These are phyloP conservation scores for Cerastoderma edule DNA, from an alignment of 2,888 invertebrate genomes.

Conservation along the genomic window DNA sequence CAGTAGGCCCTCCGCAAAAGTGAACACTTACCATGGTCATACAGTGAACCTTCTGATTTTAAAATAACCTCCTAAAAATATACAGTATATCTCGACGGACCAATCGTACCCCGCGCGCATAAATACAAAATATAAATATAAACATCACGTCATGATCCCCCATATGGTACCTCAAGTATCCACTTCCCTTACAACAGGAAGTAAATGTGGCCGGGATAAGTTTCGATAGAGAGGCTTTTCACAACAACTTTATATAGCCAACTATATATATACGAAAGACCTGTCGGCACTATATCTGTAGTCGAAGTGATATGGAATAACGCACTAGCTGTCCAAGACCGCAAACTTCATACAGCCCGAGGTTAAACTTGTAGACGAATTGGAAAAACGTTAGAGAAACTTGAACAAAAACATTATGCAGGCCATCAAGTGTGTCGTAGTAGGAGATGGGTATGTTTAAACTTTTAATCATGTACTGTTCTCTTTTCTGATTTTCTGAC, in stretches of 20 bases:
- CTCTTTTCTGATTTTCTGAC: background rate
- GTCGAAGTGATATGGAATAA: background rate
- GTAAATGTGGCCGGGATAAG: slow-evolving; percentile 8
- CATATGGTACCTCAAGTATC: slow-evolving; percentile 5
- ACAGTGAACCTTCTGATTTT: background rate
- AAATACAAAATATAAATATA: background rate
- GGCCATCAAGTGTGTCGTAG: slow-evolving; percentile 56
- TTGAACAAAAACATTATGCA: too few species aligned
- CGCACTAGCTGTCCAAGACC: background rate
- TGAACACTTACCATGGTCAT: too few species aligned
- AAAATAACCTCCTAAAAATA: background rate
- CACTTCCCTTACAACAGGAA: slow-evolving; percentile 27
- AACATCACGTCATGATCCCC: background rate
- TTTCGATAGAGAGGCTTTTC: background rate
- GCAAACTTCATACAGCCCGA: background rate
- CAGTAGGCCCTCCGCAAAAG: too few species aligned
- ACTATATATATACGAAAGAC: too few species aligned
- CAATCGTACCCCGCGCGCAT: too few species aligned
- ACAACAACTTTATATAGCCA: background rate
- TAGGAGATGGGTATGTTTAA: slow-evolving; percentile 51
- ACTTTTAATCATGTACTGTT: background rate
- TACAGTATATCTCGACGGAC: background rate
- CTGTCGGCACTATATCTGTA: background rate
- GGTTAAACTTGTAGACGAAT: background rate
- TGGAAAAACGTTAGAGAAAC: too few species aligned